Percentiles rank a stretch among this genome's conserved stretches.
Evolutionary conservation across 2,797 vertebrate species (phyloP).

Genomic region (Alfaro cultratus): DNA sequence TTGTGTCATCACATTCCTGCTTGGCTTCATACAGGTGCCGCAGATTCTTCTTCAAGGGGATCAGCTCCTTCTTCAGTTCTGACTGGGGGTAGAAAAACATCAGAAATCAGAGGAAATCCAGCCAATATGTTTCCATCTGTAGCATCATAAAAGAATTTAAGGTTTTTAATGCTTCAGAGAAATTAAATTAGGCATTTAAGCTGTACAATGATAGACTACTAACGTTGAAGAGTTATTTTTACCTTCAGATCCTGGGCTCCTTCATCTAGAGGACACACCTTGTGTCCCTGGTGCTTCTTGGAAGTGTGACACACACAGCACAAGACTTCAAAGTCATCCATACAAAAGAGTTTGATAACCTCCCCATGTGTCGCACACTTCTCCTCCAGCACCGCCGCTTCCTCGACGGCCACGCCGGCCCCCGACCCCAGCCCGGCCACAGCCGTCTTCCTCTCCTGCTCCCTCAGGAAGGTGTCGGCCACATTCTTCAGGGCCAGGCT

Average conservation of each 20-base stretch:
- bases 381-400: slow-evolving; percentile 21
- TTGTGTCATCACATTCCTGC: slow-evolving; percentile 84
- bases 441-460: slow-evolving; percentile 55
- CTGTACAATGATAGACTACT: neutral
- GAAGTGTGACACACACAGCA: slow-evolving; percentile 85
- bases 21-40: slow-evolving; percentile 82
- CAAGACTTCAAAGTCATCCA: slow-evolving; percentile 77
- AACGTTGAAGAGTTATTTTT: neutral
- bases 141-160: neutral
- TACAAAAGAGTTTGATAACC: slow-evolving; percentile 80
- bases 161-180: neutral
- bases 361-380: slow-evolving; percentile 76
- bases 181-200: neutral
- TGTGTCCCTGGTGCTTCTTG: slow-evolving; percentile 81
- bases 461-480: slow-evolving; percentile 77
- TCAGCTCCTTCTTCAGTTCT: slow-evolving; percentile 73
- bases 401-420: neutral
- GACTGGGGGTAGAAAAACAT: slow-evolving; percentile 52
- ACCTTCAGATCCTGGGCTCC: slow-evolving; percentile 83
- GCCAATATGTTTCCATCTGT: neutral
- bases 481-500: slow-evolving; percentile 85
- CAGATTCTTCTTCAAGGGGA: slow-evolving; percentile 81
- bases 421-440: fast-evolving
- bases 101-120: neutral
- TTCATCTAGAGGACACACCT: slow-evolving; percentile 81